Evolutionary conservation across 2,888 invertebrate genomes (phyloP).

Genomic region (Pristionchus arcanus): DNA sequence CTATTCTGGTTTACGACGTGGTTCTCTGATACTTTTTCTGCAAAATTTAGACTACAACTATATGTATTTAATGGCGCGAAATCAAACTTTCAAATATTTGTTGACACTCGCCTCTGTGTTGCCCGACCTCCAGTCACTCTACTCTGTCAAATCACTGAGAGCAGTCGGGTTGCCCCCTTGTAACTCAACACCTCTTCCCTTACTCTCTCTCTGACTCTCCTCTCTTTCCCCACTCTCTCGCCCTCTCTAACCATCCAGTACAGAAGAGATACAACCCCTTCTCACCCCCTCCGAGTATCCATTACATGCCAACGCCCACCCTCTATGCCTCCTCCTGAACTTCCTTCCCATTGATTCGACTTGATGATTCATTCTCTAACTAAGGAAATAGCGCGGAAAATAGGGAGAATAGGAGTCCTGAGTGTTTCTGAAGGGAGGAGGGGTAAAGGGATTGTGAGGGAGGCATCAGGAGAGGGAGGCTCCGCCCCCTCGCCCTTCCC

Average conservation of each 20-base stretch:
- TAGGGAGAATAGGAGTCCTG: not conserved
- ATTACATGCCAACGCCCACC: constrained; percentile 7
- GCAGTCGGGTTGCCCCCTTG: not conserved
- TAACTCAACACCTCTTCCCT: constrained; percentile 4
- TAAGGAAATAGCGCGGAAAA: too few species aligned
- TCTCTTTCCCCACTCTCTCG: not conserved
- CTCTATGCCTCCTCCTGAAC: not conserved
- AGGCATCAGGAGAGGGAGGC: constrained; percentile 4
- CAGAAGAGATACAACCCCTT: too few species aligned
- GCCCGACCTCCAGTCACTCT: not conserved
- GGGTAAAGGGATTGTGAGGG: constrained; percentile 8
- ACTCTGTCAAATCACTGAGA: not conserved
- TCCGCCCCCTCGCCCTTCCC: constrained; percentile 15
- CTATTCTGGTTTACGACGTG: not conserved
- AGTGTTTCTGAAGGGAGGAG: constrained; percentile 36
- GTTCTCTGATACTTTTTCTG: not conserved
- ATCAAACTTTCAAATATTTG: not conserved
- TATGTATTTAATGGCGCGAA: not conserved
- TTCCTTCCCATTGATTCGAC: constrained; percentile 2
- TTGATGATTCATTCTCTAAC: not conserved
- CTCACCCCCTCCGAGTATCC: not conserved
- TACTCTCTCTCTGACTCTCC: not conserved
- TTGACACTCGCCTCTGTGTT: not conserved
- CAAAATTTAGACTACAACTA: not conserved
- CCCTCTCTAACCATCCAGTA: too few species aligned